Evolutionary conservation across 1,140 invertebrate species (phyloP).

Genomic region (Papilio dardanus): DNA sequence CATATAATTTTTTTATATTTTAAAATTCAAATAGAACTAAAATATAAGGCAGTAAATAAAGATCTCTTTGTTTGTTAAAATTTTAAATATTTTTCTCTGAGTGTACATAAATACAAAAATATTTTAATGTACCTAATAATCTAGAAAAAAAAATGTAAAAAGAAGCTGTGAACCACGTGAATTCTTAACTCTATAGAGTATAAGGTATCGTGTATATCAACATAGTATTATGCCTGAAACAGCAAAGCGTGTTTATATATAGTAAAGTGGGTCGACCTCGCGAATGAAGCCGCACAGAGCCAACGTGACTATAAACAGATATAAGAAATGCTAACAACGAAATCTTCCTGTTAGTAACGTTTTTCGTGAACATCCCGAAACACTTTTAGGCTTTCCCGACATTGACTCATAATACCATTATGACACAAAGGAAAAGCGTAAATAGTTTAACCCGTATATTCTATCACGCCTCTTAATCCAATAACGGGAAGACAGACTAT

Average conservation of each 20-base stretch:
- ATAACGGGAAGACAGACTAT: background rate
- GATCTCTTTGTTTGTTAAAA: background rate
- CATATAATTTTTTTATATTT: background rate
- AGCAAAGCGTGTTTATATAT: conserved; percentile 2
- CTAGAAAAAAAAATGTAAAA: background rate
- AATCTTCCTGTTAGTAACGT: conserved; percentile 25
- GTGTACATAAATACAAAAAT: conserved; percentile 16
- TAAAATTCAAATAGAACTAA: background rate
- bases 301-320: conserved; percentile 40
- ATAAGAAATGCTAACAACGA: conserved; percentile 34
- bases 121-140: background rate
- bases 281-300: conserved; percentile 47
- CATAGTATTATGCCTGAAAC: conserved; percentile 3
- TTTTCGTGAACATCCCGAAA: conserved; percentile 9
- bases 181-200: background rate
- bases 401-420: background rate
- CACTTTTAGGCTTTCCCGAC: background rate
- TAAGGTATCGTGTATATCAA: background rate
- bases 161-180: background rate
- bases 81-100: background rate
- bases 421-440: background rate
- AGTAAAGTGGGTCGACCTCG: conserved; percentile 24
- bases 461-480: background rate
- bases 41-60: background rate
- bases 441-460: background rate